Base-by-base conservation (phyloP, 1,140 invertebrate genomes). In the Drosophila sproati region DNA sequence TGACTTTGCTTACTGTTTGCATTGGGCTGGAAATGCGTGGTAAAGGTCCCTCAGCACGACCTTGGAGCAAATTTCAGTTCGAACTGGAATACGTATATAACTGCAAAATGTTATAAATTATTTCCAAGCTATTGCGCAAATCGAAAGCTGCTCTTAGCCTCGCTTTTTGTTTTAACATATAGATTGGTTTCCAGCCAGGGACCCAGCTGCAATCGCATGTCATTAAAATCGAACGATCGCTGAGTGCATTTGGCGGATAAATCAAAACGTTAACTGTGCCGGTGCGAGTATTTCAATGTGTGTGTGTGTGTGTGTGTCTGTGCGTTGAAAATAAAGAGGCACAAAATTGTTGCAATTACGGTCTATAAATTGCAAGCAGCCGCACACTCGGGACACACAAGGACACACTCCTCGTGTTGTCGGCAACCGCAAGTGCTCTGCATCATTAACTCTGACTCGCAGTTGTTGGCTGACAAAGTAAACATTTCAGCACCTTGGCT, bases 311-410 rank as follows among this genome's bases (percentile, higher is more conserved):
- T 12, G 12, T 12, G 20, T 20, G 20, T 20, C 0, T 61, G 63
- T 61, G 79, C 48, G 47, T 45, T 50, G 3, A 66, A 66, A 75
- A 68, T 74, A 78, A 79, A 77, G 57, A 29, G 81, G 64, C 57
- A 61, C 83, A 69, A 87, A 87, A 87, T 88, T 87, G 79, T 82
- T 79, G 79, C 82, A 87, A 87, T 88, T 87, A 87, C 78, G 79
- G 68, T 79, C 68, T 73, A 86, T 86, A 86, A 86, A 82, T 82
- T 73, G 76, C 59, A 66, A 47, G 68, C 62, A 4, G 70, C 32
- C 41, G 51, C 51, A 28, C 57, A 45, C 20, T 39, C 39, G 28
- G 43, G 54, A 57, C 4, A 29, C 34, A 6, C 31, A 32, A 28
- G 12, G 37, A 41, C 28, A 55, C 56, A 45, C 41, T 20, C 20